Evolutionary conservation across 2,113 vertebrate species (phyloP), one percentile per base, ranked within the genome.

Genomic region (Zeus faber): DNA sequence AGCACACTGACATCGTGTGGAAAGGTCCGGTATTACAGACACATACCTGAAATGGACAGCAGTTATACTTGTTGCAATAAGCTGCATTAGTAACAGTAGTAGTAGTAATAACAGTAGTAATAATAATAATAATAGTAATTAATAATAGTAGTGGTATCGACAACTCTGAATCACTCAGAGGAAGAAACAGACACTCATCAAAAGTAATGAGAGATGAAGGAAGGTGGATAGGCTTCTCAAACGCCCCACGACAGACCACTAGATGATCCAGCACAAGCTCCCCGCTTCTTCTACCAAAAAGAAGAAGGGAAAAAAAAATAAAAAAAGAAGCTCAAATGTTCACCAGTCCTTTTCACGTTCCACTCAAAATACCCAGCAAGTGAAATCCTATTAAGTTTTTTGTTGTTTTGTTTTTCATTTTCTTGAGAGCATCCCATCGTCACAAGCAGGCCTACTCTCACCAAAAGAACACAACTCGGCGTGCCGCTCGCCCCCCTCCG

Each of bases 1-100:
- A 83, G 87, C 89, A 89, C 88, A 89, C 88, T 83, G 85, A 87
- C 89, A 89, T 87, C 81, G 82, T 76, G 85, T 86, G 86, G 85
- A 86, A 88, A 79, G 68, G 82, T 81, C 83, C 86, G 82, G 76
- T 77, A 78, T 89, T 77, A 88, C 89, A 90, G 84, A 88, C 79
- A 66, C 65, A 35, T 89, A 89, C 87, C 87, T 89, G 85, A 86
- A 89, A 88, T 89, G 84, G 77, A 89, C 84, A 89, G 88, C 85
- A 87, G 81, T 84, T 85, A 85, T 76, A 85, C 48, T 72, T 82
- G 84, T 82, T 86, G 82, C 84, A 85, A 77, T 82, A 87, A 79
- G 72, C 84, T 79, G 84, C 81, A 88, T 83, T 84, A 87, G 80
- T 86, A 86, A 85, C 81, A 88, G 78, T 75, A 88, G 85, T 85